Percentiles rank a stretch among this genome's conserved stretches.
phyloP scores from a whole-genome alignment of 2,113 vertebrate genomes.

The Myiopsitta monachus region DNA sequence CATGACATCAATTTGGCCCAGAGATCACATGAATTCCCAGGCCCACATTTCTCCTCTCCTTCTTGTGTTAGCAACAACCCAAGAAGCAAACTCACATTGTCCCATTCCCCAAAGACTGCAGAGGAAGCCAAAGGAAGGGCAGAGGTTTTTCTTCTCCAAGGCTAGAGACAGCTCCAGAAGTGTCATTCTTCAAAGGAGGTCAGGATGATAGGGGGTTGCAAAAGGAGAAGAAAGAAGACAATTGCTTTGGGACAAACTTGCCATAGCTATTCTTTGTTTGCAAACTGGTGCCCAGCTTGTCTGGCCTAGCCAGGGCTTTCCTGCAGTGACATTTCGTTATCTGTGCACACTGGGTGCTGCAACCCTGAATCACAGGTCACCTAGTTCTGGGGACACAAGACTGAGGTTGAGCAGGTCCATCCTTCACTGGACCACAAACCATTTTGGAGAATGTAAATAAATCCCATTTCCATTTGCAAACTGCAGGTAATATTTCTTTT shows the following conservation, averaged over 20 bases:
- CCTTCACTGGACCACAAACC: not conserved
- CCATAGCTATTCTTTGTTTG: not conserved
- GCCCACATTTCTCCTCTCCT: not conserved
- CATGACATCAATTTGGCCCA: not conserved
- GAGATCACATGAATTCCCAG: not conserved
- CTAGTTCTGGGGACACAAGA: not conserved
- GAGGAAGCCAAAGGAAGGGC: not conserved
- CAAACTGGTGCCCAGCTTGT: not conserved
- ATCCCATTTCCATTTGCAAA: not conserved
- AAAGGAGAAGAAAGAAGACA: not conserved
- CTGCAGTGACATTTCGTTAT: not conserved
- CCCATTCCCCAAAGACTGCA: not conserved
- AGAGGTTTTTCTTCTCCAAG: not conserved
- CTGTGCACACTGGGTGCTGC: not conserved
- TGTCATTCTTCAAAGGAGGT: not conserved
- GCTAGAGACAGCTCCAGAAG: not conserved
- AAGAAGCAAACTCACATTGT: not conserved
- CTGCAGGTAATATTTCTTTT: not conserved
- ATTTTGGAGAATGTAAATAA: not conserved
- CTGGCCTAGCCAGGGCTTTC: not conserved
- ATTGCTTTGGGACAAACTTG: not conserved
- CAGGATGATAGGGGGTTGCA: not conserved
- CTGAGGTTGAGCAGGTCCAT: not conserved
- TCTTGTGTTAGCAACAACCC: not conserved
- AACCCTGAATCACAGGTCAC: not conserved